Conservation (phyloP, 2,113 vertebrate genomes). For the Engystomops pustulosus region DNA sequence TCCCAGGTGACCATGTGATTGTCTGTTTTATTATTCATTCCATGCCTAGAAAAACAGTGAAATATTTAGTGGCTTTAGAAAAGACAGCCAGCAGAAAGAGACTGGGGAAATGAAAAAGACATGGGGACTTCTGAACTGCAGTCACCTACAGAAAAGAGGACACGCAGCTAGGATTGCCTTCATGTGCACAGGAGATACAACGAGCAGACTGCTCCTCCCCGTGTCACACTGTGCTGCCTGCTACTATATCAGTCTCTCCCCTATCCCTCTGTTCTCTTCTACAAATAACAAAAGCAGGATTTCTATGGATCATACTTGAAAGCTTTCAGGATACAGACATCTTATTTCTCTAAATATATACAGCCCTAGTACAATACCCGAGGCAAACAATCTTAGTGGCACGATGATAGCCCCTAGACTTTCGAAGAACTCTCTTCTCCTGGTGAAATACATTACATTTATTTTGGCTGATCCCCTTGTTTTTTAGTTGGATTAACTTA, state of each 20-base stretch:
- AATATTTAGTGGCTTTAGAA: conserved; percentile 33
- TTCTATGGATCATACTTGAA: not conserved
- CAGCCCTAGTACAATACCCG: not conserved
- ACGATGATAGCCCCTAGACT: no score
- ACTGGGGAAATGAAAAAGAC: not conserved
- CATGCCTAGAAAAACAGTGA: conserved; percentile 13
- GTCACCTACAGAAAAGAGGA: conserved; percentile 7
- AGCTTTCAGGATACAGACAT: not conserved
- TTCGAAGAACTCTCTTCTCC: no score
- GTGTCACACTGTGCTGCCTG: not conserved
- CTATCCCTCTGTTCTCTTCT: not conserved
- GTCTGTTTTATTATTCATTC: conserved; percentile 51
- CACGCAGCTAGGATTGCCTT: not conserved
- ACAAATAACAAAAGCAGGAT: not conserved
- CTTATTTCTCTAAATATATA: not conserved
- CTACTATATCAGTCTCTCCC: not conserved
- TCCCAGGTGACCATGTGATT: conserved; percentile 13
- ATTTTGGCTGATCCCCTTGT: no score
- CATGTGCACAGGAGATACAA: not conserved
- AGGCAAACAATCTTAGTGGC: no score
- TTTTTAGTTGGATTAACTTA: no score
- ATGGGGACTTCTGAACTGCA: not conserved
- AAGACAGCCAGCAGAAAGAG: not conserved
- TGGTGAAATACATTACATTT: no score
- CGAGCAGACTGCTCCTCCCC: not conserved